A percentile compares a stretch with the other conserved stretches of the same genome.
Evolutionary conservation across 2,797 vertebrate genomes (phyloP).

Genomic region (Cryptoprocta ferox): DNA sequence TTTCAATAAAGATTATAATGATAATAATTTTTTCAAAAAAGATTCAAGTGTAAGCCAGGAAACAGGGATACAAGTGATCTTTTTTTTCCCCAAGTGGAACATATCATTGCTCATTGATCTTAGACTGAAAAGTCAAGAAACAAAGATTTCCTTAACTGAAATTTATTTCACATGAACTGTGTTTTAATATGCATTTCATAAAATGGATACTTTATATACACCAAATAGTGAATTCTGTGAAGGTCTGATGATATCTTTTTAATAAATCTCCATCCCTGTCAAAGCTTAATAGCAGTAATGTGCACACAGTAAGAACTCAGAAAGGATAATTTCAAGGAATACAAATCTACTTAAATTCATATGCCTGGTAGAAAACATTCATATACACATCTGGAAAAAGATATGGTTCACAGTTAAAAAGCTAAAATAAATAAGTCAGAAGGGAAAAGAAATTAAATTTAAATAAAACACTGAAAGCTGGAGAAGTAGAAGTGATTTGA

Average conservation of each 20-base stretch:
- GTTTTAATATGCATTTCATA: conserved; percentile 8
- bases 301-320: background rate
- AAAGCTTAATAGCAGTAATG: background rate
- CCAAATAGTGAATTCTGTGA: background rate
- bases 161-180: background rate
- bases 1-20: background rate
- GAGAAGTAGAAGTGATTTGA: background rate
- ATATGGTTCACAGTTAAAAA: conserved; percentile 2
- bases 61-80: background rate
- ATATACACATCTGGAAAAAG: background rate
- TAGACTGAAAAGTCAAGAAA: conserved; percentile 19
- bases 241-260: background rate
- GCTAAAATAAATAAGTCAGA: background rate
- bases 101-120: background rate
- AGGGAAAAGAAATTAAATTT: background rate
- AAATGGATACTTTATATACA: background rate
- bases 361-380: background rate
- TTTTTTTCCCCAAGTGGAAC: background rate
- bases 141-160: background rate
- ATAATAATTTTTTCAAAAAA: background rate
- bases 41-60: background rate
- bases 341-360: background rate
- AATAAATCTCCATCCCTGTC: background rate
- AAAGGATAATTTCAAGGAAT: conserved; percentile 24
- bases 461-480: background rate